Evolutionary conservation across 2,888 invertebrate genomes (phyloP), one percentile per base, ranked within the genome.

Genomic region (Ecliptopera silaceata): DNA sequence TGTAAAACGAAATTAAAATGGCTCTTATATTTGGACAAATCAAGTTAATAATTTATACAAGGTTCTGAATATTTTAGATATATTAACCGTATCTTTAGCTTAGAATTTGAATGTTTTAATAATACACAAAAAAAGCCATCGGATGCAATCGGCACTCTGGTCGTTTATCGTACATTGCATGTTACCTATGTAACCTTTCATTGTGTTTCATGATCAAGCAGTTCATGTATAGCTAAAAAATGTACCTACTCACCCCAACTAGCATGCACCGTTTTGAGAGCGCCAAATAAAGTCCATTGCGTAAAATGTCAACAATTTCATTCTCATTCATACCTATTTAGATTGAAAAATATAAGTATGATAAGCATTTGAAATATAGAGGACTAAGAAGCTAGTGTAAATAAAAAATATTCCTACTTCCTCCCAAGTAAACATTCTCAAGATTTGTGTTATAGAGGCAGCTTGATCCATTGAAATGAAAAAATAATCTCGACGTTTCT

Each of bases 401-500:
- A 41, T 22, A 41, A 39, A 18, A 39, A 1, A 15, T n/a, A n/a
- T 39, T n/a, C n/a, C n/a, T 18, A n/a, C 39, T 18, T 18, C 34
- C 38, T 39, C 18, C n/a, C 5, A 36, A 17, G 42, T 46, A 42
- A 44, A 50, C 55, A 47, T 46, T 51, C 38, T 22, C 29, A 11
- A 61, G 56, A 47, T 59, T 59, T 47, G 18, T 60, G 53, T 69
- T 70, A 57, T 63, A 56, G 71, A 63, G 53, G 64, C 67, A 48
- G 20, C 56, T 48, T 78, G 76, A 80, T 78, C 79, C 74, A 66
- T 63, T 64, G 68, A 65, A 74, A 79, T 72, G 70, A 69, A 75
- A 78, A 78, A 74, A 73, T 75, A 78, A 79, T 77, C 74, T 70
- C 61, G 11, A 69, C 70, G 59, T 8, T 42, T 42, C 42, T n/a